These are phyloP conservation scores for Patella ulyssiponensis DNA, from an alignment of 2,888 invertebrate genomes.

Conservation along the genomic window DNA sequence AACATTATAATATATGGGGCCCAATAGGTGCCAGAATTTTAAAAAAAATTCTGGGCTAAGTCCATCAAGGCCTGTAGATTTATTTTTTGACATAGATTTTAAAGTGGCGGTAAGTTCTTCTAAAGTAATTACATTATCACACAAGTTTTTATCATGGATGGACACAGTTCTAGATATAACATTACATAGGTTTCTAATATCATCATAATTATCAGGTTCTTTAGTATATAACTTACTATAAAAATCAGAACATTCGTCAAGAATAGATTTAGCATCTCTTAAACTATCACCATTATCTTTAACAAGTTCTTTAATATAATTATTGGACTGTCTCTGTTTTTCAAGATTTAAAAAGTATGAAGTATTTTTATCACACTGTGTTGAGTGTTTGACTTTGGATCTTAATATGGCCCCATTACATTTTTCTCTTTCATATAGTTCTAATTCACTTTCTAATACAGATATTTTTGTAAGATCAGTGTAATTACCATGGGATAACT, in stretches of 20 bases:
- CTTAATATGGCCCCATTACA: neutral
- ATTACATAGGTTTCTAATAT: neutral
- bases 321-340: neutral
- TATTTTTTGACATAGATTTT: conserved; percentile 32
- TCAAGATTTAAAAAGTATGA: neutral
- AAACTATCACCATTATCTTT: neutral
- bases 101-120: conserved; percentile 20
- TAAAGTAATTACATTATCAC: conserved; percentile 10
- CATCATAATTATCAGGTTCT: neutral
- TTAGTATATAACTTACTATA: neutral
- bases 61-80: conserved; percentile 42
- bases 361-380: neutral
- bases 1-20: conserved; percentile 23
- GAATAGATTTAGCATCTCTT: neutral
- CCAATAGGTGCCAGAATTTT: conserved; percentile 29
- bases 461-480: neutral
- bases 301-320: neutral
- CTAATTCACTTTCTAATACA: neutral
- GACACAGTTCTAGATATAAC: neutral
- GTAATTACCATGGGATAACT: neutral
- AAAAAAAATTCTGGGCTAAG: conserved; percentile 41
- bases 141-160: neutral
- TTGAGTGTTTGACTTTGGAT: neutral
- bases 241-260: neutral
- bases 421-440: neutral